Evolutionary conservation across 2,888 invertebrate genomes (phyloP).

Genomic region (Microctonus aethiopoides): DNA sequence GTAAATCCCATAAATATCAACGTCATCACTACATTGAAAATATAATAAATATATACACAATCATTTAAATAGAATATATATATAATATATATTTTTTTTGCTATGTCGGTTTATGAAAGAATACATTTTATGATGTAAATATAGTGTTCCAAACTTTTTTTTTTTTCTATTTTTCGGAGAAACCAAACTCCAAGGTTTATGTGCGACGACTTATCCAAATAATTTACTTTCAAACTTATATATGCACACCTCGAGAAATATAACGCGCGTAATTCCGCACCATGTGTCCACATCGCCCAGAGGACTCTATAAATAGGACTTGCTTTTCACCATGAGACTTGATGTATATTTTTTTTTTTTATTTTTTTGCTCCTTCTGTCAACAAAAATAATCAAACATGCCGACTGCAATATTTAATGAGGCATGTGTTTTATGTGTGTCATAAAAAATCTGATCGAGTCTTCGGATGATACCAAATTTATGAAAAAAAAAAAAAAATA

Average conservation of each 20-base stretch:
- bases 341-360: not conserved
- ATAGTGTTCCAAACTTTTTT: slow-evolving; percentile 4
- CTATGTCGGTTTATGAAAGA: not conserved
- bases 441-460: not conserved
- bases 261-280: slow-evolving; percentile 51
- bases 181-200: slow-evolving; percentile 22
- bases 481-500: not conserved
- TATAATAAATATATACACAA: not conserved
- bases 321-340: not conserved
- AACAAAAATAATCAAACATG: slow-evolving; percentile 1
- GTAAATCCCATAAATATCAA: not conserved
- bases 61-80: too few species aligned
- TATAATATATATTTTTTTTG: not conserved
- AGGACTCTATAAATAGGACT: slow-evolving; percentile 23
- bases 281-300: slow-evolving; percentile 45
- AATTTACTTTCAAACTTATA: slow-evolving; percentile 48
- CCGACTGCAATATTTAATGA: not conserved
- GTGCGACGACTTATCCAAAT: slow-evolving; percentile 53
- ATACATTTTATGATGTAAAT: not conserved
- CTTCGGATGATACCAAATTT: not conserved
- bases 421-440: not conserved
- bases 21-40: not conserved
- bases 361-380: not conserved
- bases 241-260: slow-evolving; percentile 30
- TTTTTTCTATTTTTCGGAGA: slow-evolving; percentile 13